A percentile compares a stretch with the other conserved stretches of the same genome.
Conservation (phyloP, 2,113 vertebrate species). For the Pao palembangensis region DNA sequence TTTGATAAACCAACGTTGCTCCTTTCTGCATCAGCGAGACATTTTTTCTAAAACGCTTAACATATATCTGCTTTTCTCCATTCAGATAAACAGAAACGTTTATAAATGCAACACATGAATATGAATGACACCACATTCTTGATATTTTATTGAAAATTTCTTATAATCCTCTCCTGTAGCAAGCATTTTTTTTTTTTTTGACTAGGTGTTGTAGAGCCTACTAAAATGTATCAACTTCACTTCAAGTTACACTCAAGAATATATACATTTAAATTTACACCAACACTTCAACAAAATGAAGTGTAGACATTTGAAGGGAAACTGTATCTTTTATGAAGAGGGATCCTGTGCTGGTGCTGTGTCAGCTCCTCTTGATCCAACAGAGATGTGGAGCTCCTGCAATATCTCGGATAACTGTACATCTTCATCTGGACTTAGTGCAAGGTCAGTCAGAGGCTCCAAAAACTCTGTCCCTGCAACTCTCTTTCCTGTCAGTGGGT, state of each 20-base stretch:
- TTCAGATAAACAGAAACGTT: too few relatives aligned
- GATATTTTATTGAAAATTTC: neutral
- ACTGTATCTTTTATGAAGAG: constrained; percentile 18
- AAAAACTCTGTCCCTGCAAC: constrained; percentile 83
- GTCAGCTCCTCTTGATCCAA: constrained; percentile 29
- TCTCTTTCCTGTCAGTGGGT: constrained; percentile 87
- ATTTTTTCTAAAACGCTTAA: too few relatives aligned
- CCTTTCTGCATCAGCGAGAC: too few relatives aligned
- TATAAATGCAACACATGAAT: neutral
- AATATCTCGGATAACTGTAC: constrained; percentile 74
- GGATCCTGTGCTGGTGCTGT: constrained; percentile 9
- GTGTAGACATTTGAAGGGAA: neutral
- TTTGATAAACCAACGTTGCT: too few relatives aligned
- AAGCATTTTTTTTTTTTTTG: neutral
- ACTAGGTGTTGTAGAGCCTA: neutral
- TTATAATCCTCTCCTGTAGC: neutral
- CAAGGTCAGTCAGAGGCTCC: constrained; percentile 74
- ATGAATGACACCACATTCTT: neutral
- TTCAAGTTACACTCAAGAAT: neutral
- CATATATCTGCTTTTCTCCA: too few relatives aligned
- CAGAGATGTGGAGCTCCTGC: constrained; percentile 76
- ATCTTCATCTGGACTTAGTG: constrained; percentile 54
- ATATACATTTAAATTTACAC: constrained; percentile 26
- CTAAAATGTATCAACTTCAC: neutral
- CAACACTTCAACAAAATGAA: constrained; percentile 14